These are phyloP conservation scores for Alviniconcha marisindica DNA, from an alignment of 1,140 invertebrate genomes.

Conservation along the genomic window DNA sequence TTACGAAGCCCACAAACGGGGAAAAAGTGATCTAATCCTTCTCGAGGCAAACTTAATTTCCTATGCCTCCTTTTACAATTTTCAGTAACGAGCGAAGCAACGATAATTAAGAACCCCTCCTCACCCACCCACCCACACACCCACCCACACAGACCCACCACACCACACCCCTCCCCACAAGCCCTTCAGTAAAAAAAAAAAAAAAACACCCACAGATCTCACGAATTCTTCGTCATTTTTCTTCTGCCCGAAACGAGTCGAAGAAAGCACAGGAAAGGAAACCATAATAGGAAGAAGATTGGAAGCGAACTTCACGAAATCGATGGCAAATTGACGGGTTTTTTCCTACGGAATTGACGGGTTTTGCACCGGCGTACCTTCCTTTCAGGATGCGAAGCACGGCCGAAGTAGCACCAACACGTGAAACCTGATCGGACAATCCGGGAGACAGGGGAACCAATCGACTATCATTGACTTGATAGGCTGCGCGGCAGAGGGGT, in stretches of 20 bases:
- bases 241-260: not conserved
- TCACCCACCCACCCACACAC: too few species aligned
- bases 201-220: not conserved
- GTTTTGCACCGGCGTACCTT: not conserved
- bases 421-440: conserved; percentile 2
- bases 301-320: not conserved
- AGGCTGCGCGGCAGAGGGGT: not conserved
- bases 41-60: too few species aligned
- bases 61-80: too few species aligned
- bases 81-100: too few species aligned
- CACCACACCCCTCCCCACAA: too few species aligned
- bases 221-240: not conserved
- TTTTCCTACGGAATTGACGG: not conserved
- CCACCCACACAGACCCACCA: too few species aligned
- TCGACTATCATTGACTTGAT: conserved; percentile 10
- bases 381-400: not conserved
- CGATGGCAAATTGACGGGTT: conserved; percentile 9
- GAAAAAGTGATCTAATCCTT: too few species aligned
- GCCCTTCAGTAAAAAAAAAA: too few species aligned
- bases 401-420: not conserved
- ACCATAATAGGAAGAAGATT: not conserved
- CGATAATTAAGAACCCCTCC: too few species aligned
- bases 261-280: not conserved
- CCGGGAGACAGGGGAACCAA: not conserved
- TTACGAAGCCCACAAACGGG: too few species aligned